Conservation (phyloP, 2,888 invertebrate genomes). For the Agrypnus murinus region DNA sequence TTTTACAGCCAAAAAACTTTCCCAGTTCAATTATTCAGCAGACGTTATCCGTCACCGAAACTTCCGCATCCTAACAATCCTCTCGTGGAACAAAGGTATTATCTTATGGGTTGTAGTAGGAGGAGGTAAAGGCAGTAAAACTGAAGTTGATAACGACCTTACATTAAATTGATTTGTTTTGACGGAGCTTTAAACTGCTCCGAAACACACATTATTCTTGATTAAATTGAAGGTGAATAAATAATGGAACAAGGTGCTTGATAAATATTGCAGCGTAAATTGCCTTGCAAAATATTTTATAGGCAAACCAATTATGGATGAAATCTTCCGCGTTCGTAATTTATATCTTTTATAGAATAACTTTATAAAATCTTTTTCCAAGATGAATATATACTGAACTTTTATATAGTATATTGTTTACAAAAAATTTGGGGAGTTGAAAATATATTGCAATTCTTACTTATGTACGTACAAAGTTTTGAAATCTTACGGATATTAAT, state of each 20-base stretch:
- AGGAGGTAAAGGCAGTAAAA: conserved; percentile 18
- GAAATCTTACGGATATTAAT: background rate
- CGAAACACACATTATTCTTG: conserved; percentile 33
- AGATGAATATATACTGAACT: too few relatives aligned
- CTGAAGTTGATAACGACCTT: conserved; percentile 35
- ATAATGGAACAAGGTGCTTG: conserved; percentile 30
- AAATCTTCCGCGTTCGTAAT: background rate
- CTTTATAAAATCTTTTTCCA: too few relatives aligned
- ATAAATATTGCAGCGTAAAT: conserved; percentile 29
- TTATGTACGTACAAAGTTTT: too few relatives aligned
- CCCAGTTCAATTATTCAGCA: conserved; percentile 23
- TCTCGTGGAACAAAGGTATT: conserved; percentile 22
- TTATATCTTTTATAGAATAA: background rate
- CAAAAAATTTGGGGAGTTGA: too few relatives aligned
- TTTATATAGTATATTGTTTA: too few relatives aligned
- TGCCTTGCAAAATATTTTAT: conserved; percentile 20
- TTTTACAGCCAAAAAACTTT: conserved; percentile 10
- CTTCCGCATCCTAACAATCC: conserved; percentile 25
- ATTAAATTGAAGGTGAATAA: conserved; percentile 35
- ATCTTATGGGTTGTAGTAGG: background rate
- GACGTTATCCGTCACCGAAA: conserved; percentile 27
- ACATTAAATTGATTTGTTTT: conserved; percentile 37
- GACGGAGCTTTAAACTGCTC: conserved; percentile 33
- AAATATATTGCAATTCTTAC: too few relatives aligned
- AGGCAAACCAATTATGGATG: conserved; percentile 2